These are phyloP conservation scores for Aptenodytes forsteri DNA, from an alignment of 2,113 vertebrate genomes.

Conservation along the genomic window DNA sequence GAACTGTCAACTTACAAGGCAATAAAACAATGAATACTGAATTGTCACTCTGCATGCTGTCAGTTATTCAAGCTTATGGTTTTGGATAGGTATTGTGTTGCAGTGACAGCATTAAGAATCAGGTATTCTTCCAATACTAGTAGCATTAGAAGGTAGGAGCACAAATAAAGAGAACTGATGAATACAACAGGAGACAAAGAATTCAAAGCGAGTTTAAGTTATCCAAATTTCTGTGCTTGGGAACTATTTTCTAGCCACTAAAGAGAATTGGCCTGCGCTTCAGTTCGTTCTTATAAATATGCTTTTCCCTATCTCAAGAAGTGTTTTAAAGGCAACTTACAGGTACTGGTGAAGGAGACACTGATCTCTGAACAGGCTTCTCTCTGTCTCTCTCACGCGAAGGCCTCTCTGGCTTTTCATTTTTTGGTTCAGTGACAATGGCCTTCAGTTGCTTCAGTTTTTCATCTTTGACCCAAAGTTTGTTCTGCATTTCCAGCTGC, in stretches of 20 bases:
- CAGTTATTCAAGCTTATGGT: not conserved
- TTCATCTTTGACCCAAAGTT: conserved; percentile 98
- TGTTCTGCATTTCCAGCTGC: conserved; percentile 97
- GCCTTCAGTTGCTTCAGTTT: conserved; percentile 98
- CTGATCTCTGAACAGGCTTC: conserved; percentile 76
- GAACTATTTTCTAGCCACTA: not conserved
- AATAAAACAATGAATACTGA: not conserved
- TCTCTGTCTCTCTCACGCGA: conserved; percentile 83
- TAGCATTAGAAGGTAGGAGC: not conserved
- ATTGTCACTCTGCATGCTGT: too few species aligned
- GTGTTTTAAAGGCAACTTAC: conserved; percentile 70
- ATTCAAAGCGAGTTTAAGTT: not conserved
- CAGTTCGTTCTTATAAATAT: rapidly evolving
- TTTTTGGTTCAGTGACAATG: conserved; percentile 88
- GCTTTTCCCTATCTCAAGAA: rapidly evolving
- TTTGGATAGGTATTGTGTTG: not conserved
- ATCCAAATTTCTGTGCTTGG: not conserved
- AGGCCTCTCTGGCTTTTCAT: conserved; percentile 79
- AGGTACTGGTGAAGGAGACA: conserved; percentile 81
- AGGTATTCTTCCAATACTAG: not conserved
- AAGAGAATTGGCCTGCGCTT: not conserved
- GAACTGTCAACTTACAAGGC: not conserved
- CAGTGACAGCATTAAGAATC: not conserved
- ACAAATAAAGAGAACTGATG: not conserved
- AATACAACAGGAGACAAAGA: not conserved